phyloP scores from a whole-genome alignment of 2,888 invertebrate genomes.

The Pemphredon lugubris region DNA sequence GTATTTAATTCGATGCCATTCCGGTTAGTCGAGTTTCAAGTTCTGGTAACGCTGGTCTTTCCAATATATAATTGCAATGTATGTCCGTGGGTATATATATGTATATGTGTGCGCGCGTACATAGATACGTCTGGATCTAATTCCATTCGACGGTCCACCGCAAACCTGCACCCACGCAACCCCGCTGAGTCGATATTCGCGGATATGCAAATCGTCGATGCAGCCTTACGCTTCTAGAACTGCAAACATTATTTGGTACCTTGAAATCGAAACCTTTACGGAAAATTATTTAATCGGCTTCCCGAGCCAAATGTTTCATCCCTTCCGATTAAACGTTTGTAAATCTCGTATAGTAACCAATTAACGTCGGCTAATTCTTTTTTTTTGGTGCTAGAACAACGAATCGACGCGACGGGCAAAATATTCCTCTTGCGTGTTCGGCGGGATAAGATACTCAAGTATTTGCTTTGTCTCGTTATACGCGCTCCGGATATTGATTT shows the following conservation, averaged over 20 bases:
- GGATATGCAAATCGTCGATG: conserved; percentile 58
- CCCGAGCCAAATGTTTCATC: too few species aligned
- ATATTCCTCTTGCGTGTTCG: too few species aligned
- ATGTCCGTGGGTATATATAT: not conserved
- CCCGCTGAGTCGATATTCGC: conserved; percentile 52
- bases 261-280: too few species aligned
- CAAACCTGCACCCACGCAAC: conserved; percentile 44
- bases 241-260: too few species aligned
- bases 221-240: not conserved
- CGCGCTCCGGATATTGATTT: conserved; percentile 47
- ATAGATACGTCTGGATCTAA: conserved; percentile 35
- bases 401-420: too few species aligned
- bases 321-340: too few species aligned
- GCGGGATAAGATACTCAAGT: too few species aligned
- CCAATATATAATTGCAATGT: not conserved
- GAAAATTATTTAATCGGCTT: too few species aligned
- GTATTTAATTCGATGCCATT: conserved; percentile 29
- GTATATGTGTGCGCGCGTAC: not conserved
- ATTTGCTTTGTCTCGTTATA: too few species aligned
- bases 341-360: too few species aligned
- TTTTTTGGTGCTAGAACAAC: too few species aligned
- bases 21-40: conserved; percentile 42
- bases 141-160: conserved; percentile 48
- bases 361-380: too few species aligned
- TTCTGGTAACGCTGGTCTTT: conserved; percentile 3